phyloP scores from a whole-genome alignment of 2,797 vertebrate species.

The Sebastes steindachneri region DNA sequence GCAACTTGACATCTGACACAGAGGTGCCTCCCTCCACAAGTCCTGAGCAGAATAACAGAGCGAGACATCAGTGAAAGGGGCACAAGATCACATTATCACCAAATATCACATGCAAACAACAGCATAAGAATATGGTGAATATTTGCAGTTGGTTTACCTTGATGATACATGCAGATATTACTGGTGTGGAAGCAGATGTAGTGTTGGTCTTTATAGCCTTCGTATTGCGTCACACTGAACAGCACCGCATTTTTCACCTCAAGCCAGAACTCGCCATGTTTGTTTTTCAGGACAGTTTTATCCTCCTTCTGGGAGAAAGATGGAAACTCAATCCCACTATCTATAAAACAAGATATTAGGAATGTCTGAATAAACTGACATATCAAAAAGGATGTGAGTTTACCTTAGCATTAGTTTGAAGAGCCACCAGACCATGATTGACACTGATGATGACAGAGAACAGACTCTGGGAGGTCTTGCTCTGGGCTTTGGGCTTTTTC shows the following conservation, averaged over 20 bases:
- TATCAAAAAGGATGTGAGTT: neutral
- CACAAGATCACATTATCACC: neutral
- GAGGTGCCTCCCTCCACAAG: conserved; percentile 85
- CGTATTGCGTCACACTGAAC: conserved; percentile 93
- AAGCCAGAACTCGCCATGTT: conserved; percentile 96
- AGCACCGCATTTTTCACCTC: conserved; percentile 90
- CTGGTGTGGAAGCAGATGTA: conserved; percentile 94
- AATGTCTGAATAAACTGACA: neutral
- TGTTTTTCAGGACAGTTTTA: conserved; percentile 85
- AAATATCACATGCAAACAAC: neutral
- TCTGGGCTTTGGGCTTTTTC: conserved; percentile 90
- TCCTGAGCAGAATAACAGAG: conserved; percentile 75
- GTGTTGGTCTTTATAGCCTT: conserved; percentile 96
- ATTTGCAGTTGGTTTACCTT: conserved; percentile 83
- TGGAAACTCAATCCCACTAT: neutral
- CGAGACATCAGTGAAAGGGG: neutral
- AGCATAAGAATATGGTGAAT: neutral
- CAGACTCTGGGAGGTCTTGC: conserved; percentile 92
- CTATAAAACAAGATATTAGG: neutral
- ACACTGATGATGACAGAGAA: conserved; percentile 91
- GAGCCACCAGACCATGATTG: conserved; percentile 89
- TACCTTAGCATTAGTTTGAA: conserved; percentile 93
- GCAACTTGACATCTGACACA: conserved; percentile 86
- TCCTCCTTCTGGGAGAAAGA: conserved; percentile 84
- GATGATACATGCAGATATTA: conserved; percentile 92